Evolutionary conservation across 2,888 invertebrate species (phyloP), one percentile per base, ranked within the genome.

Genomic region (Dioctria rufipes): DNA sequence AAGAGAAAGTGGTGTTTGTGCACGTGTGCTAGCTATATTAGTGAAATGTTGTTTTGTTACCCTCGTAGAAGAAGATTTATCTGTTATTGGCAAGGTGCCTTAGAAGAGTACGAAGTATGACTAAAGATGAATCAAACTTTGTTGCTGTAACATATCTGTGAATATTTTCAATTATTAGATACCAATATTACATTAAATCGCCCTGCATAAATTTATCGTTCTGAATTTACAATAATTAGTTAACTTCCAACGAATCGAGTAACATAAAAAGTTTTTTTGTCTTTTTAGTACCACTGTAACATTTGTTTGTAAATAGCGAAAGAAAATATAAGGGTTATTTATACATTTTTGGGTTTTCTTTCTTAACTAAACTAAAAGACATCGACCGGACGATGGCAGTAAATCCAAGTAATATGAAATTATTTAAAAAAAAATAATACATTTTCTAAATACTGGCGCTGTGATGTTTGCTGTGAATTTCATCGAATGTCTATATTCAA

Each of bases 71-170:
- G 25, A 25, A n/a, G n/a, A n/a, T n/a, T n/a, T n/a, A n/a, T n/a
- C 2, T 73, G 49, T 77, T 77, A 49, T 77, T 63, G 63, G 77
- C 63, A 63, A 73, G 77, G 77, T 77, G 77, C 77, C 77, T 77
- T 77, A 77, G 60, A 75, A 51, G n/a, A 1, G 54, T 54, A 54
- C 54, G 11, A 54, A 11, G n/a, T 54, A 54, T 54, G 54, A 54
- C 54, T 6, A 11, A 54, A 61, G 6, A 39, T 37, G 58, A 6
- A 58, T 5, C 58, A 13, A 39, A 61, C 25, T 61, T 61, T 58
- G 37, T 73, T 60, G 58, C 58, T 69, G 54, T 69, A 51, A 51
- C 46, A 67, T 69, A 69, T 51, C 43, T 69, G 69, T 69, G 69
- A 51, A 69, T 69, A 69, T 69, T 69, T 54, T 69, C 25, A 51